phyloP scores from a whole-genome alignment of 2,888 invertebrate genomes.

The Rotaria socialis region DNA sequence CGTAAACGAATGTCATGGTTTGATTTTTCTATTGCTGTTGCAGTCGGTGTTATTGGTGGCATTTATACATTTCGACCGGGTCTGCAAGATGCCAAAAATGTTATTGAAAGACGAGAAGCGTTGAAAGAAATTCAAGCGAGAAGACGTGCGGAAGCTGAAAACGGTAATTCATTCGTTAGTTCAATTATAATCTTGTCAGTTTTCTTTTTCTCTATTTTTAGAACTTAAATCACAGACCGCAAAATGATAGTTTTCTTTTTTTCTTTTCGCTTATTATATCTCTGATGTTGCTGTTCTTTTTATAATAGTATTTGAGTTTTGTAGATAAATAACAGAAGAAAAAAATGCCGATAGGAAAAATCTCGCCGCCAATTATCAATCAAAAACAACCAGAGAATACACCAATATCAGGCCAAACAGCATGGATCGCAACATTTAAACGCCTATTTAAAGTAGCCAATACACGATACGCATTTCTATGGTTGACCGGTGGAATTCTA shows the following conservation, averaged over 20 bases:
- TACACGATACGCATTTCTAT: background rate
- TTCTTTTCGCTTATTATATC: background rate
- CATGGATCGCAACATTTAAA: background rate
- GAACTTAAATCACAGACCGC: background rate
- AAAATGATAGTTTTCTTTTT: background rate
- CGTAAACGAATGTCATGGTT: conserved; percentile 3
- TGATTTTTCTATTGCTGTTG: background rate
- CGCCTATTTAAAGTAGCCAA: background rate
- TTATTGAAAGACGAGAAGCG: background rate
- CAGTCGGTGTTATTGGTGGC: background rate
- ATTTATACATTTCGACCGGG: conserved; percentile 26
- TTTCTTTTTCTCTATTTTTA: background rate
- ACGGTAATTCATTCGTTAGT: background rate
- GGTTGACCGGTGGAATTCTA: background rate
- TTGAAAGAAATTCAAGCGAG: conserved; percentile 12
- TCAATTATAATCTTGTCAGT: too few species aligned
- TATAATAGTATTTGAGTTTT: background rate
- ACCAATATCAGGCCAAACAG: background rate
- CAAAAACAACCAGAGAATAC: background rate
- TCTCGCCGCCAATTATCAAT: background rate
- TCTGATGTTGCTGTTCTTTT: background rate
- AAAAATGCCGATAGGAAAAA: background rate
- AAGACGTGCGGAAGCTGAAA: background rate
- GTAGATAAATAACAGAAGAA: background rate
- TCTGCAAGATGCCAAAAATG: background rate